These are phyloP conservation scores for Sisyra nigra DNA, from an alignment of 2,888 invertebrate genomes.

Conservation along the genomic window DNA sequence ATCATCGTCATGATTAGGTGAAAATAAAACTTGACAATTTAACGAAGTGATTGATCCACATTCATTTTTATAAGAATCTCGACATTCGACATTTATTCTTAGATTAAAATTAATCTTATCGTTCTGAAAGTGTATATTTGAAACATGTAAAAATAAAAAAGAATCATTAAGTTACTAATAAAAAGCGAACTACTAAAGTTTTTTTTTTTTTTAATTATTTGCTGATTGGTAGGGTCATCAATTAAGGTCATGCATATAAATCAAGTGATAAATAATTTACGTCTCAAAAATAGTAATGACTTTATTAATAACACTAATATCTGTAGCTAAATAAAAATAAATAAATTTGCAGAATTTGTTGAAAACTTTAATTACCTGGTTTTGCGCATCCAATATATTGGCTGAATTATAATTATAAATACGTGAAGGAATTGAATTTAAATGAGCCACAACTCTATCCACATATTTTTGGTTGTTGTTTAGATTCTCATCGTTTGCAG, in stretches of 20 bases:
- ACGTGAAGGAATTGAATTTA: constrained; percentile 31
- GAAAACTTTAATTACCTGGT: constrained; percentile 22
- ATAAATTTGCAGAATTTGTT: no score
- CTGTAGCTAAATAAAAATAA: no score
- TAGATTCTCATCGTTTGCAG: background rate
- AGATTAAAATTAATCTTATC: background rate
- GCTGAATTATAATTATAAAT: constrained; percentile 30
- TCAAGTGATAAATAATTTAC: no score
- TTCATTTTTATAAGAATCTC: background rate
- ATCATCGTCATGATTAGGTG: background rate
- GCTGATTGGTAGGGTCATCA: no score
- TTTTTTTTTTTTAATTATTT: background rate
- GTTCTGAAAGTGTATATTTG: constrained; percentile 2
- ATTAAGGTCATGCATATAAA: no score
- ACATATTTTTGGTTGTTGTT: constrained; percentile 12
- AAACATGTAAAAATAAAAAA: background rate
- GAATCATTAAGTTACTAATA: background rate
- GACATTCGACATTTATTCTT: constrained; percentile 1
- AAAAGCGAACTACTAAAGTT: background rate
- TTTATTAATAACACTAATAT: no score
- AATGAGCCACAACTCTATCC: constrained; percentile 25
- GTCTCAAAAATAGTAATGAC: no score
- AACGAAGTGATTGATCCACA: no score
- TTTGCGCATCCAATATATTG: constrained; percentile 27
- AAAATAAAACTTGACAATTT: background rate